A percentile compares a stretch with the other conserved stretches of the same genome.
Evolutionary conservation across 2,888 invertebrate species (phyloP).

Genomic region (Megastigmus dorsalis): DNA sequence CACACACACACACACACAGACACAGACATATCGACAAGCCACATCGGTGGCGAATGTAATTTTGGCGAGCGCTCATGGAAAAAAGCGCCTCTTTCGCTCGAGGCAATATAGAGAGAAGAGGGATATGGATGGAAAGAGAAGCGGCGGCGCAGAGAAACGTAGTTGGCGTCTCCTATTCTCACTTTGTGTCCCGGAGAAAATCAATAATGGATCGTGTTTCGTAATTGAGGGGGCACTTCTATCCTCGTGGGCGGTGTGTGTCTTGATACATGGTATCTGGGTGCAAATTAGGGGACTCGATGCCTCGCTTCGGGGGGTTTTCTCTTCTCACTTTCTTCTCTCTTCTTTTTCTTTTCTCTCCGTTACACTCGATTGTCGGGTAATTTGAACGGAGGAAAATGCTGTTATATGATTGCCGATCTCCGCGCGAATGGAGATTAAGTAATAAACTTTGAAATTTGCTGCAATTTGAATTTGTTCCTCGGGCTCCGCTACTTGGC

Average conservation of each 20-base stretch:
- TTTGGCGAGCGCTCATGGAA: constrained; percentile 11
- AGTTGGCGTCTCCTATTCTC: not conserved
- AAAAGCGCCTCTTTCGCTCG: constrained; percentile 1
- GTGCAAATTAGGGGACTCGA: not conserved
- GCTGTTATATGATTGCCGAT: not conserved
- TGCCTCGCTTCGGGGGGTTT: too few species aligned
- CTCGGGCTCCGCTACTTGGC: not conserved
- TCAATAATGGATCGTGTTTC: constrained; percentile 46
- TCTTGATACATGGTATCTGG: too few species aligned
- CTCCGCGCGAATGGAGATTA: not conserved
- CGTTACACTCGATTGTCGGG: constrained; percentile 15
- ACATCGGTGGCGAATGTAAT: constrained; percentile 33
- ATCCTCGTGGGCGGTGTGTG: too few species aligned
- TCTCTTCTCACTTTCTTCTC: too few species aligned
- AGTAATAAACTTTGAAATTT: constrained; percentile 18
- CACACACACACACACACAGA: not conserved
- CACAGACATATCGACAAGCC: not conserved
- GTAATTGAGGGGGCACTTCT: too few species aligned
- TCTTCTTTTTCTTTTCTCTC: too few species aligned
- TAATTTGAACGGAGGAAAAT: constrained; percentile 11
- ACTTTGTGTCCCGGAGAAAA: constrained; percentile 30
- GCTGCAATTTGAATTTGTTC: not conserved
- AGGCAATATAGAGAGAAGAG: not conserved
- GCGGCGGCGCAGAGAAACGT: not conserved
- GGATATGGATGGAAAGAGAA: not conserved